Base-by-base conservation (phyloP, 2,888 invertebrate species). In the Phaonia tiefii region DNA sequence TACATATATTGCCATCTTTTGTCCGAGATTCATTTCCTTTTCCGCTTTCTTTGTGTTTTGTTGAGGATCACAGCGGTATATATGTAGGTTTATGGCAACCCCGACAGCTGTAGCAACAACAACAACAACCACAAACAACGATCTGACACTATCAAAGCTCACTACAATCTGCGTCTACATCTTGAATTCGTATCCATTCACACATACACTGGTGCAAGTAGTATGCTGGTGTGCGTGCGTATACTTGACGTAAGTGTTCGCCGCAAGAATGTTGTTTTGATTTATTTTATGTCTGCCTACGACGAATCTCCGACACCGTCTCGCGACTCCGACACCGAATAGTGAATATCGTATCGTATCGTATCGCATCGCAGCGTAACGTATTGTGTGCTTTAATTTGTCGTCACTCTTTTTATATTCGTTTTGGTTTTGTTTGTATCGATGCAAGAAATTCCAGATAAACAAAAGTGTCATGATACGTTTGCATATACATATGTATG, bases 381-480 rank as follows among this genome's bases (percentile, higher is more conserved):
- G 56, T 65, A 70, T 70, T 26, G 37, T 63, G 20, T 54, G 42
- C 67, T 72, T 79, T 42, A 31, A 51, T 42, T 63, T 42, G 51
- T 65, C 42, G 46, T 60, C 13, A 25, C 49, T 58, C 44, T 69
- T 20, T 25, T 54, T n/a, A n/a, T n/a, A n/a, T n/a, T 44, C n/a
- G 44, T 44, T 44, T n/a, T 51, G 4, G 65, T 69, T 22, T 39
- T 60, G 37, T 60, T 73, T 76, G 70, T 80, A 77, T 78, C 72
- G 78, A 42, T 81, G 75, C 69, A 81, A 75, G 74, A 78, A 81
- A 81, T 81, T 81, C 49, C 72, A 81, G 81, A 78, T 78, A 81
- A 81, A 78, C 77, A 75, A 71, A 74, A 74, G 67, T 80, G 69
- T 75, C 77, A 75, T 80, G 73, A 80, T 13, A 22, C 20, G 1